These are phyloP conservation scores for Lasioglossum pauxillum DNA, from an alignment of 2,888 invertebrate genomes.

Conservation along the genomic window DNA sequence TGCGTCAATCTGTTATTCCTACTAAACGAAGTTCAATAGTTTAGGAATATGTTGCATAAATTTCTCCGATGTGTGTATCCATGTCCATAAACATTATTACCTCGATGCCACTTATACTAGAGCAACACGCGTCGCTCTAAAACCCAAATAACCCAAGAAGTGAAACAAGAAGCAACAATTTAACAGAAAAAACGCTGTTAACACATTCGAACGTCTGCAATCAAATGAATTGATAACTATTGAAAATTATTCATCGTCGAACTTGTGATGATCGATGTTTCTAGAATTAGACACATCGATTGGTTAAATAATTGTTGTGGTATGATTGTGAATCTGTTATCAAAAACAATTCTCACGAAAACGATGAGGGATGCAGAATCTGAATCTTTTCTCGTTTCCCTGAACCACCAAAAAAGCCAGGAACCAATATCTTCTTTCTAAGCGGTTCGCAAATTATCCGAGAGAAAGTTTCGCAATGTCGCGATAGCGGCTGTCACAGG, in stretches of 20 bases:
- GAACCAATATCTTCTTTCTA: neutral
- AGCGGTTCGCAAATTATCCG: neutral
- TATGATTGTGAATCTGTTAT: neutral
- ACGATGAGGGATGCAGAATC: too few relatives aligned
- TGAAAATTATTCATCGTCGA: neutral
- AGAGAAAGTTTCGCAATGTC: neutral
- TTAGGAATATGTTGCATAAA: neutral
- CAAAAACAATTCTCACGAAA: neutral
- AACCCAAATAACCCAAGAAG: neutral
- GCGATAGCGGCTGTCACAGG: constrained; percentile 34
- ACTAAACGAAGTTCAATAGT: neutral
- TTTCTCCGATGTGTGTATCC: neutral
- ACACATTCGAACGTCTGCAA: neutral
- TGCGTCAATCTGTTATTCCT: neutral
- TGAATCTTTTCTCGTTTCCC: neutral
- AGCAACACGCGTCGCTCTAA: neutral
- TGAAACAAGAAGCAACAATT: neutral
- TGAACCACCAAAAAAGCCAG: neutral
- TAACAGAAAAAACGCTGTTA: neutral
- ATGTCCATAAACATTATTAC: neutral
- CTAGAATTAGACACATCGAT: neutral
- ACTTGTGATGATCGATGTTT: too few relatives aligned
- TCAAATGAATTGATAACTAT: neutral
- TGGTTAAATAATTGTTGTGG: neutral
- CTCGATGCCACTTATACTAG: neutral